Base-by-base conservation (phyloP, 2,797 vertebrate genomes). In the Crenuchus spilurus region DNA sequence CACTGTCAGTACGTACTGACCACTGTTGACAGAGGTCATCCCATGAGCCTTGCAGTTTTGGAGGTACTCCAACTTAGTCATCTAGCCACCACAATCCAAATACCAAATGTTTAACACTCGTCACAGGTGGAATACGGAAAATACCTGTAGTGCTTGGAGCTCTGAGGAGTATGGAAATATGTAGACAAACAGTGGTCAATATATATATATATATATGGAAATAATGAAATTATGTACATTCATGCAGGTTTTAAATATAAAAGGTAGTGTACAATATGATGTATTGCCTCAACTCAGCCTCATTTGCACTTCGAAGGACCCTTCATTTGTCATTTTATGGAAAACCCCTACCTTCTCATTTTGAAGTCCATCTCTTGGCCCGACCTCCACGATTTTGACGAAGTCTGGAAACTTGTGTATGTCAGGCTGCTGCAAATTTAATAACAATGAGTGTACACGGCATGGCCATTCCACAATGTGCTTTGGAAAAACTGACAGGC, bases 351-450 rank as follows among this genome's bases (percentile, higher is more conserved):
- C 97, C 94, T 95, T 97, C 90, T 99, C 96, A 90, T 99, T 98
- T 88, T 99, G 97, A 82, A 98, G 91, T 78, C 97, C 96, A 85
- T 99, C 97, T 82, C 97, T 93, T 14, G 97, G 97, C 65, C 96
- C 97, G 80, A 98, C 97, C 93, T 98, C 96, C 67, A 99, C 95
- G 80, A 98, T 94, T 91, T 96, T 99, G 66, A 99, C 90, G 87
- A 93, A 93, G 35, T 93, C 85, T 74, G 96, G 96, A 75, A 95
- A 90, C 79, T 90, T 92, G 24, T 87, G 80, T 73, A 85, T 73
- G 68, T 89, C 85, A 70, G 81, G 76, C 44, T 87, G 90, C 96
- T 98, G 83, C 72, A 90, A 90, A 64, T 72, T 51, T 54, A 66
- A 55, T 78, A 58, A 63, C 35, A 73, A 58, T 66, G 31, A 74